phyloP scores from a whole-genome alignment of 2,797 vertebrate species.

The Ataeniobius toweri region DNA sequence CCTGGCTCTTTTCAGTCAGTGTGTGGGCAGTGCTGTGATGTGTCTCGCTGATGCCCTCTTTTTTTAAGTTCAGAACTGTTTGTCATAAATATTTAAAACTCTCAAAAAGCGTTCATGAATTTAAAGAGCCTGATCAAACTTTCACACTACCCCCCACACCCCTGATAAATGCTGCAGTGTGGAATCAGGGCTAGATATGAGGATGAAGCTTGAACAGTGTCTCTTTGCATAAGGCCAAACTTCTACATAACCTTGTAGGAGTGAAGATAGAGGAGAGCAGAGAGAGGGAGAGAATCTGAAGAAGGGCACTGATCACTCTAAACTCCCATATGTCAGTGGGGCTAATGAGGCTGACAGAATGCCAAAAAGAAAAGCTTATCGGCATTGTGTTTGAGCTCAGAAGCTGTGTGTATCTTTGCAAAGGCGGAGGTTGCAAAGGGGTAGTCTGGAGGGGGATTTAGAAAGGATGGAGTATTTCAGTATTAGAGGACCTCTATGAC shows the following conservation, averaged over 20 bases:
- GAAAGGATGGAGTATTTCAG: slow-evolving; percentile 60
- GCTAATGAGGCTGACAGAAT: slow-evolving; percentile 70
- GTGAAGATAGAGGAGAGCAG: slow-evolving; percentile 28
- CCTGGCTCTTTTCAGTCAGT: slow-evolving; percentile 61
- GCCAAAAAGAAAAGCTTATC: slow-evolving; percentile 42
- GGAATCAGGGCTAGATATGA: slow-evolving; percentile 28
- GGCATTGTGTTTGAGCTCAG: slow-evolving; percentile 26
- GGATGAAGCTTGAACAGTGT: slow-evolving; percentile 31
- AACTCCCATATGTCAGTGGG: slow-evolving; percentile 59
- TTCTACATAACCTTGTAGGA: slow-evolving; percentile 36
- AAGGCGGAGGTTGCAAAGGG: slow-evolving; percentile 57
- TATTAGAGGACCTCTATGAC: slow-evolving; percentile 62
- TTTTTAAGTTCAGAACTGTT: slow-evolving; percentile 15
- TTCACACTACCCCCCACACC: slow-evolving; percentile 9
- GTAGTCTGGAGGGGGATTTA: slow-evolving; percentile 58
- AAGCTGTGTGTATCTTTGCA: slow-evolving; percentile 19
- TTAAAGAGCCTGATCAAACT: slow-evolving; percentile 2
- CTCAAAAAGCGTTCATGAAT: slow-evolving; percentile 13
- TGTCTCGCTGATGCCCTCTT: slow-evolving; percentile 32
- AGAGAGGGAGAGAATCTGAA: slow-evolving; percentile 31
- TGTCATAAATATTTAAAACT: slow-evolving; percentile 14
- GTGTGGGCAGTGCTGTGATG: slow-evolving; percentile 54
- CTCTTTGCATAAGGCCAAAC: slow-evolving; percentile 35
- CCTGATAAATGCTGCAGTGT: slow-evolving; percentile 10
- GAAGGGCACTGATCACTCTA: slow-evolving; percentile 48